A percentile compares a stretch with the other conserved stretches of the same genome.
These are phyloP conservation scores for Sturmia bella DNA, from an alignment of 2,888 invertebrate genomes.

Conservation along the genomic window DNA sequence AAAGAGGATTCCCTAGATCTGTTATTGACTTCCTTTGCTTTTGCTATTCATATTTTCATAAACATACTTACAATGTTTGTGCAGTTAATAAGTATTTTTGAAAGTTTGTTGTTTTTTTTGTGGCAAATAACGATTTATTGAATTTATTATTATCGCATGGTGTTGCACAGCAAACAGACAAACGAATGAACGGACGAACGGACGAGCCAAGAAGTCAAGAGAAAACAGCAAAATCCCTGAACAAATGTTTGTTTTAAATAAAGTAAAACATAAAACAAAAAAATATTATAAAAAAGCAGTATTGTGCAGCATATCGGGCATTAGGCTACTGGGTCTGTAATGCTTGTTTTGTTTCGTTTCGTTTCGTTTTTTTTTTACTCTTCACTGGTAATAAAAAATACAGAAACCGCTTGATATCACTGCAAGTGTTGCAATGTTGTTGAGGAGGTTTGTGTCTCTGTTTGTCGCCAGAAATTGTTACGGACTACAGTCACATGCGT, in stretches of 20 bases:
- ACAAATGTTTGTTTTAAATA: conserved; percentile 36
- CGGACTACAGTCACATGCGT: conserved; percentile 45
- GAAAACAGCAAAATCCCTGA: conserved; percentile 30
- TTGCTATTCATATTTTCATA: conserved; percentile 9
- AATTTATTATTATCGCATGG: conserved; percentile 51
- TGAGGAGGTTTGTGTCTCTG: conserved; percentile 1
- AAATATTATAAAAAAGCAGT: conserved; percentile 9
- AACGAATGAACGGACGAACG: too few relatives aligned
- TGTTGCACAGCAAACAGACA: background rate
- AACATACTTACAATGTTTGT: conserved; percentile 34
- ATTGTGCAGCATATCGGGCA: conserved; percentile 53
- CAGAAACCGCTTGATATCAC: conserved; percentile 34
- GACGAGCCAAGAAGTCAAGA: background rate
- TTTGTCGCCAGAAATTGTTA: conserved; percentile 34
- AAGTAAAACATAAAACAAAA: conserved; percentile 26
- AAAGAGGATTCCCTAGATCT: conserved; percentile 18
- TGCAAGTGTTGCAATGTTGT: conserved; percentile 40
- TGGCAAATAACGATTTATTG: conserved; percentile 62
- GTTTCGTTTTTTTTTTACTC: background rate
- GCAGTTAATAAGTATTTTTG: conserved; percentile 28
- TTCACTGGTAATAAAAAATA: background rate
- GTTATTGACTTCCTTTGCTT: conserved; percentile 9
- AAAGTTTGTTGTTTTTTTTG: conserved; percentile 60
- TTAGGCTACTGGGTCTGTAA: conserved; percentile 71
- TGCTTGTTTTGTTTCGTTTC: conserved; percentile 5